Evolutionary conservation across 1,140 invertebrate genomes (phyloP), one percentile per base, ranked within the genome.

Genomic region (Drosophila nebulosa): DNA sequence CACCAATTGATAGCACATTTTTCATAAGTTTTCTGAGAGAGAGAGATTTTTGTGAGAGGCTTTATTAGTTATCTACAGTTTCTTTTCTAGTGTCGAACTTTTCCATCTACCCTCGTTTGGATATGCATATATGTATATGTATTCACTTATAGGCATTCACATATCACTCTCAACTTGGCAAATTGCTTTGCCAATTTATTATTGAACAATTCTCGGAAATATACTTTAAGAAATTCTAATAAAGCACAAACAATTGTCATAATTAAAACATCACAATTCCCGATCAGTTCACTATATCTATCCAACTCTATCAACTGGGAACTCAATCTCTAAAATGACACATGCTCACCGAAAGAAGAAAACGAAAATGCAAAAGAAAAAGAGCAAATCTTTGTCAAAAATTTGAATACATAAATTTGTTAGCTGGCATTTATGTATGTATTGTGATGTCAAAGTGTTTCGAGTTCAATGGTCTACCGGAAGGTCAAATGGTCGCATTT

Each of bases 401-500:
- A 30, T 55, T 26, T 30, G n/a, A 55, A 58, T 30, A 58, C 21
- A 16, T 42, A n/a, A n/a, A n/a, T n/a, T n/a, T n/a, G n/a, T n/a
- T n/a, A n/a, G n/a, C n/a, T n/a, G n/a, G n/a, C n/a, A n/a, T n/a
- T n/a, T n/a, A n/a, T n/a, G n/a, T n/a, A n/a, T 27, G 14, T 52
- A 63, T 36, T 63, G 36, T 36, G 42, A 30, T 70, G 61, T 74
- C 65, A 73, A 76, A 69, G 42, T 57, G 16, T 46, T 46, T 12
- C 24, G 50, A 67, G 75, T 78, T 78, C 75, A 75, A 61, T 66
- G 50, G 67, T 69, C 75, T 67, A 53, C 50, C 59, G 59, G 59
- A 78, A 78, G 75, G 75, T 75, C 72, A 70, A 10, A 24, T 52
- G 24, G 27, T 46, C 18, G 7, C 39, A 46, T 16, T 42, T 27